These are phyloP conservation scores for Umimayanthus kanabou DNA, from an alignment of 92 coral and sea anemone genomes.

Conservation along the genomic window DNA sequence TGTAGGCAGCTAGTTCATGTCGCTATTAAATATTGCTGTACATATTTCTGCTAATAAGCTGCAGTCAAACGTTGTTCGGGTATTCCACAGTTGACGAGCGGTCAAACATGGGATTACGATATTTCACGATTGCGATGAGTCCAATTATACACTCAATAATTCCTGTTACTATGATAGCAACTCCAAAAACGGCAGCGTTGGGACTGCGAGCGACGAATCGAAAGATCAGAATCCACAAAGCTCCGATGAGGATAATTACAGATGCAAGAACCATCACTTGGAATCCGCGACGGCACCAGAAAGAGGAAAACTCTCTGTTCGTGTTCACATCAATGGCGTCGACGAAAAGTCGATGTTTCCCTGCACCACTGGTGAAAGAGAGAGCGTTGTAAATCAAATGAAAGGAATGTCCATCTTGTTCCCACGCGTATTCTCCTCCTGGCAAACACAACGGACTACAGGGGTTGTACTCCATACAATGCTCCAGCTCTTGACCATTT, in stretches of 20 bases:
- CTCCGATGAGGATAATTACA: constrained; percentile 33
- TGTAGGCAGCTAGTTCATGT: not conserved
- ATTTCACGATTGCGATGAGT: constrained; percentile 31
- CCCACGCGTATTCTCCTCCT: constrained; percentile 65
- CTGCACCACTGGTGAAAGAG: constrained; percentile 50
- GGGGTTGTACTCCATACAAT: constrained; percentile 51
- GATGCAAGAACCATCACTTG: constrained; percentile 48
- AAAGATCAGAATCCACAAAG: constrained; percentile 42
- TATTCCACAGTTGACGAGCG: constrained; percentile 18
- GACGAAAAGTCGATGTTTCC: constrained; percentile 61
- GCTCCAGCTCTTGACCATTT: constrained; percentile 56
- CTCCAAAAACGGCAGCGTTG: constrained; percentile 26
- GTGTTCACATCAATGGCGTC: constrained; percentile 68
- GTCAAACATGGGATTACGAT: constrained; percentile 32
- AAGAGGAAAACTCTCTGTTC: constrained; percentile 56
- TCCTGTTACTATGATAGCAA: constrained; percentile 38
- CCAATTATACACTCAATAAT: constrained; percentile 32
- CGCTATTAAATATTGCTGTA: no score
- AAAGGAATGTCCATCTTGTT: constrained; percentile 64
- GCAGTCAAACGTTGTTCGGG: constrained; percentile 16
- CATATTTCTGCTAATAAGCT: not conserved
- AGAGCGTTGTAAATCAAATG: constrained; percentile 55
- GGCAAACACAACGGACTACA: constrained; percentile 71
- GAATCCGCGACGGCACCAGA: constrained; percentile 61
- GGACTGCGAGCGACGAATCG: constrained; percentile 33